phyloP scores from a whole-genome alignment of 2,113 vertebrate genomes.

The Pardalotus punctatus region DNA sequence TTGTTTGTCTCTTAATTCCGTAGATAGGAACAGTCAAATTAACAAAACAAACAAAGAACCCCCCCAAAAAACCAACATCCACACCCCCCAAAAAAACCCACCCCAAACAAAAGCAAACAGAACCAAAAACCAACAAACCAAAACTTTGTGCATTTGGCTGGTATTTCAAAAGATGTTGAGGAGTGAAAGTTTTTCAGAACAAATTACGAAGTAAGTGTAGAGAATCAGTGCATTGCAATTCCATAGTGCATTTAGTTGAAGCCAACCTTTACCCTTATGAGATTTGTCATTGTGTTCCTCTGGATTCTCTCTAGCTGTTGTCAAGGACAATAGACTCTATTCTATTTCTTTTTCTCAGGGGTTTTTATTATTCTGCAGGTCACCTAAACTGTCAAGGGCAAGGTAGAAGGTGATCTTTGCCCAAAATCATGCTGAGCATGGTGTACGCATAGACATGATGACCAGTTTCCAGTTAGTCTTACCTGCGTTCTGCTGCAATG shows the following conservation, averaged over 20 bases:
- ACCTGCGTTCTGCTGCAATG: background rate
- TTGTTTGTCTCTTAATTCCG: background rate
- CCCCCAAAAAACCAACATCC: too few relatives aligned
- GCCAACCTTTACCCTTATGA: background rate
- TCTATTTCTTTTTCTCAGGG: background rate
- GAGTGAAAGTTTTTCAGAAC: background rate
- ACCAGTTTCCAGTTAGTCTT: background rate
- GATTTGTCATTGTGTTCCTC: background rate
- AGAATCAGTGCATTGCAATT: background rate
- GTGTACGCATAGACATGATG: background rate
- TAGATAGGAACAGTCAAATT: background rate
- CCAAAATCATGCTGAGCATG: background rate
- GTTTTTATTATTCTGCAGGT: background rate
- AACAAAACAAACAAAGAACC: background rate
- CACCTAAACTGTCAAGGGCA: background rate
- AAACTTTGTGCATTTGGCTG: background rate
- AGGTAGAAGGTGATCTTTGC: background rate
- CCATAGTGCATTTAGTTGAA: background rate
- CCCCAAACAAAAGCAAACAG: background rate
- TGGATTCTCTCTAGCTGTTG: background rate
- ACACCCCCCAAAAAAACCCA: background rate
- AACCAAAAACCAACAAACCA: too few relatives aligned
- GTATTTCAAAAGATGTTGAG: background rate
- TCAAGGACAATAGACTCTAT: background rate
- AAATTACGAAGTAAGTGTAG: background rate